Base-by-base conservation (phyloP, 2,113 vertebrate species). In the Gavialis gangeticus region DNA sequence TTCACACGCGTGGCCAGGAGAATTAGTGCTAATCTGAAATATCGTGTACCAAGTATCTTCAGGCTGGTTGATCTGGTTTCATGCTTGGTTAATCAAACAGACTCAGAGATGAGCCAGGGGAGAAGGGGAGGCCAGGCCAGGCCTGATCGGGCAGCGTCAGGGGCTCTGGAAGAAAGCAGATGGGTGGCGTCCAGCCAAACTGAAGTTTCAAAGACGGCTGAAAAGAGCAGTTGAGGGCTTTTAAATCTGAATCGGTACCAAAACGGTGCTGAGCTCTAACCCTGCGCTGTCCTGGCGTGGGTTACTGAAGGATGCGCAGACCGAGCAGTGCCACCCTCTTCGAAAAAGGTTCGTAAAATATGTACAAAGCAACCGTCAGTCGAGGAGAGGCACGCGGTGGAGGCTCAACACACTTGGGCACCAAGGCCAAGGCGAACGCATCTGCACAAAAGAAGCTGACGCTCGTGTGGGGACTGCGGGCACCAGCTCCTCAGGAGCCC, bases 341-440 rank as follows among this genome's bases (percentile, higher is more conserved):
- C 46, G 34, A 78, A 82, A 75, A 87, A 88, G 82, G 94, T 71
- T 89, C 82, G 54, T 79, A 10, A 66, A 93, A 90, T 55, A n/a
- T 0, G 1, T 63, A 92, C 95, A 78, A 95, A 95, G 85, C 5
- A 58, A 15, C 87, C 93, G 93, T 93, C 95, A 95, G 71, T 95
- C 94, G 95, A 46, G 28, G 60, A 87, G 25, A 67, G 83, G 79
- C 76, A 64, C 3, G 96, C 95, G 96, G 90, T 96, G 92, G 87
- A 83, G 91, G 91, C 85, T 90, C 87, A 90, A 14, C 93, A 88
- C 46, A 46, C 9, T 46, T 46, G 46, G 46, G 85, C 93, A 66
- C 73, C 58, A 10, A 85, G 81, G 37, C 75, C 27, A 1, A 95
- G 92, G 88, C 86, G 0, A 0, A 0, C 6, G 3, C 84, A 85